Conservation (phyloP, 2,888 invertebrate genomes). For the Arctia plantaginis region DNA sequence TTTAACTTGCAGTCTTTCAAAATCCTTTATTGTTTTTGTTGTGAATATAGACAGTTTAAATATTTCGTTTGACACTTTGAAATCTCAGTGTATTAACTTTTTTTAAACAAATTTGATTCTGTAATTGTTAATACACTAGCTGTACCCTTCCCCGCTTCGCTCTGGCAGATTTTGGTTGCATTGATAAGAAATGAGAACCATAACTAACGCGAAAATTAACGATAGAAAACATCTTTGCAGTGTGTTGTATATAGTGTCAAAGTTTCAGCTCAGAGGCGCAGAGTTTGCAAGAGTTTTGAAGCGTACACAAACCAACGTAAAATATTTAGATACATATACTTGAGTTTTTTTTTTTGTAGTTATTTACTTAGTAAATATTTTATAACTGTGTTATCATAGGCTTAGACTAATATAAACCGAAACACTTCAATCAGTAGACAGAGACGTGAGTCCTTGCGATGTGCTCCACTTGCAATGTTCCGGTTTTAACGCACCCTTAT, state of each 20-base stretch:
- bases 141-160: too few species aligned
- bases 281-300: too few species aligned
- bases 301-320: too few species aligned
- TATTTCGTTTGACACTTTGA: conserved; percentile 28
- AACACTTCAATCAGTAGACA: not conserved
- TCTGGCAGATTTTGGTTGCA: too few species aligned
- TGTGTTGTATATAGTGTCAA: too few species aligned
- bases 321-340: too few species aligned
- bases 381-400: not conserved
- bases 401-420: not conserved
- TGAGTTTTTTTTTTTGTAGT: conserved; percentile 15
- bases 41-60: conserved; percentile 31
- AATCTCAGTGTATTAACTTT: conserved; percentile 21
- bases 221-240: too few species aligned
- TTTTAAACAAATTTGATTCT: conserved; percentile 26
- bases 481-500: conserved; percentile 59
- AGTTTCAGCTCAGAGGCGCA: too few species aligned
- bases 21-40: conserved; percentile 39
- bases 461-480: conserved; percentile 58
- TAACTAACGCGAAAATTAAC: too few species aligned
- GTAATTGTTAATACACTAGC: not conserved
- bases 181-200: too few species aligned
- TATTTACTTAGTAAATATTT: not conserved
- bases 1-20: conserved; percentile 36
- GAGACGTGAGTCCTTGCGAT: conserved; percentile 32